Evolutionary conservation across 2,797 vertebrate genomes (phyloP).

Genomic region (Neostethus bicornis): DNA sequence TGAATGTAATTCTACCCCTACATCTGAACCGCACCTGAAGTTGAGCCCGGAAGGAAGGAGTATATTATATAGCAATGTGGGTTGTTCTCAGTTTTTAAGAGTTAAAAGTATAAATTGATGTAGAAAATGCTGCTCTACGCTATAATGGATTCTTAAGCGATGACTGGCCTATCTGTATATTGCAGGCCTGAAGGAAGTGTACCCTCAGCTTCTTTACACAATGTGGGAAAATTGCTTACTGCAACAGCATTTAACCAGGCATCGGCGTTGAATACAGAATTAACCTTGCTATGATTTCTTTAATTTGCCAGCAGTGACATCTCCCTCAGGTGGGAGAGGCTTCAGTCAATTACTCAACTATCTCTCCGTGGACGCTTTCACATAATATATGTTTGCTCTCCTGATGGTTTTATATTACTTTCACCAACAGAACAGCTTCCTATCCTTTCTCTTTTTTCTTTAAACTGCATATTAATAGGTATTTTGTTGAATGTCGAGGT

Average conservation of each 20-base stretch:
- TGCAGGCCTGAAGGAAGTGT: conserved; percentile 81
- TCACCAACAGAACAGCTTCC: conserved; percentile 18
- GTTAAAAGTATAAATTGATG: conserved; percentile 79
- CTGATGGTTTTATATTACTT: conserved; percentile 24
- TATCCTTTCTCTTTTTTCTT: conserved; percentile 16
- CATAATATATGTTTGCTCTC: conserved; percentile 26
- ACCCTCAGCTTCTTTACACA: conserved; percentile 74
- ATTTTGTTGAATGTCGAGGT: conserved; percentile 37
- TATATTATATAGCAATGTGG: conserved; percentile 68
- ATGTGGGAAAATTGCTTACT: conserved; percentile 82
- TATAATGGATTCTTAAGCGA: conserved; percentile 79
- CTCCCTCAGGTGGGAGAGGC: conserved; percentile 63
- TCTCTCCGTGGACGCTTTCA: conserved; percentile 33
- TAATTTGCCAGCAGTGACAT: conserved; percentile 79
- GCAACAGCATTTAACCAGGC: conserved; percentile 73
- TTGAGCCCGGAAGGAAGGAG: conserved; percentile 64
- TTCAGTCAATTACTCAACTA: conserved; percentile 54
- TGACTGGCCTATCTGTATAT: conserved; percentile 78
- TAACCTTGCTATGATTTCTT: conserved; percentile 79
- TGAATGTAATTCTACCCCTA: conserved; percentile 52
- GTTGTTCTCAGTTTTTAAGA: conserved; percentile 74
- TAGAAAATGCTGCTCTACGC: conserved; percentile 72
- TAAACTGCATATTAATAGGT: not conserved
- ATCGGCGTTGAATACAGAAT: conserved; percentile 76
- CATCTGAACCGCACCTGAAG: conserved; percentile 73